Evolutionary conservation across 2,113 vertebrate genomes (phyloP).

Genomic region (Petrocephalus microphthalmus): DNA sequence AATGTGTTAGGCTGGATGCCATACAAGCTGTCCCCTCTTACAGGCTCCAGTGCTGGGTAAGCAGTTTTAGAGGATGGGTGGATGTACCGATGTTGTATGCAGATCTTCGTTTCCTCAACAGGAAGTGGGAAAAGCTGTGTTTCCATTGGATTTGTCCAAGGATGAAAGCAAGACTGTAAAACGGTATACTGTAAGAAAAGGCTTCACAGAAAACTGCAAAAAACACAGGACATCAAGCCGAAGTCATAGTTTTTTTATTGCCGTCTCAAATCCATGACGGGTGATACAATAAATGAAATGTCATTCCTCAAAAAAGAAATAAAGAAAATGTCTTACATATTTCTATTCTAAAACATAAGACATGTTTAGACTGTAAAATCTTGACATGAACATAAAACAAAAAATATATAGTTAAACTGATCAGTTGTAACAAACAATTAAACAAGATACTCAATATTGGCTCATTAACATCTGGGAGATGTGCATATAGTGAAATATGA

Average conservation of each 20-base stretch:
- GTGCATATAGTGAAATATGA: not conserved
- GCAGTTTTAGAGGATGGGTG: not conserved
- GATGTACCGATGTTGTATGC: no score
- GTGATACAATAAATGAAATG: not conserved
- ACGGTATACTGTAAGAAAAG: not conserved
- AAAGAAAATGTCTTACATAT: not conserved
- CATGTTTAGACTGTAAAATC: not conserved
- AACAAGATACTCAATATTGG: not conserved
- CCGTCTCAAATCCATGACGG: not conserved
- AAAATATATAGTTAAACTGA: not conserved
- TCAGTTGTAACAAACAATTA: not conserved
- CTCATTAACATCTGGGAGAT: not conserved
- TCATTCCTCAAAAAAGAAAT: not conserved
- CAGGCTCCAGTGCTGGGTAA: not conserved
- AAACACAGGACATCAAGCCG: not conserved
- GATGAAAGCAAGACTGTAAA: not conserved
- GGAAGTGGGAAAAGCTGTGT: not conserved
- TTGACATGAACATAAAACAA: not conserved
- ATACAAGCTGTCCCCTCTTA: not conserved
- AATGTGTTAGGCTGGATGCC: not conserved
- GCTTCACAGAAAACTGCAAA: not conserved
- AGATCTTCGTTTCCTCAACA: not conserved
- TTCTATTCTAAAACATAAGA: not conserved
- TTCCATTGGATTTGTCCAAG: not conserved
- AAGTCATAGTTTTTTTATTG: not conserved